A percentile compares a stretch with the other conserved stretches of the same genome.
Conservation (phyloP, 2,113 vertebrate genomes). For the Eulacestoma nigropectus region DNA sequence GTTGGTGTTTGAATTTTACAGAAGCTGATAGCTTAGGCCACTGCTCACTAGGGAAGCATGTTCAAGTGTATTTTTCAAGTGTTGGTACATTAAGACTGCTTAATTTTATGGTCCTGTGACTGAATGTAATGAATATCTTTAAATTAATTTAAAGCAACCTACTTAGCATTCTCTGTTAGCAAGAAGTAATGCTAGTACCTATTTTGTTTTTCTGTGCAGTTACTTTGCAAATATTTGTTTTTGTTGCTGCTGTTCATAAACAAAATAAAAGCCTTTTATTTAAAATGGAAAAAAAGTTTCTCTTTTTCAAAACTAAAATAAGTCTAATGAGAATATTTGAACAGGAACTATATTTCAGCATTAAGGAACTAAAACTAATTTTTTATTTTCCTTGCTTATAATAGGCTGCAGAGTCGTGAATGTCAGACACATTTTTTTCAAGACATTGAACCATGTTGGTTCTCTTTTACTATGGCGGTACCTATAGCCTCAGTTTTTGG, state of each 20-base stretch:
- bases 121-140: slow-evolving; percentile 35
- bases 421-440: neutral
- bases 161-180: neutral
- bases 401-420: neutral
- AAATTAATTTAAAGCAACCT: slow-evolving; percentile 28
- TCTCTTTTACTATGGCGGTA: neutral
- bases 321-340: neutral
- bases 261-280: neutral
- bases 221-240: neutral
- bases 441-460: neutral
- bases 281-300: neutral
- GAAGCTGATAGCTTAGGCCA: neutral
- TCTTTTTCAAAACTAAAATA: neutral
- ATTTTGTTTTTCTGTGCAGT: neutral
- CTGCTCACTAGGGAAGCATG: neutral
- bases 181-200: neutral
- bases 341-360: neutral
- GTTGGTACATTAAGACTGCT: slow-evolving; percentile 1
- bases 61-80: slow-evolving; percentile 51
- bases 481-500: neutral
- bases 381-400: neutral
- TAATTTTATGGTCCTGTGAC: slow-evolving; percentile 43
- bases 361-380: neutral
- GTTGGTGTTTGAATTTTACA: neutral
- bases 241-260: neutral